phyloP scores from a whole-genome alignment of 1,140 invertebrate species.

The Papilio aristodemus region DNA sequence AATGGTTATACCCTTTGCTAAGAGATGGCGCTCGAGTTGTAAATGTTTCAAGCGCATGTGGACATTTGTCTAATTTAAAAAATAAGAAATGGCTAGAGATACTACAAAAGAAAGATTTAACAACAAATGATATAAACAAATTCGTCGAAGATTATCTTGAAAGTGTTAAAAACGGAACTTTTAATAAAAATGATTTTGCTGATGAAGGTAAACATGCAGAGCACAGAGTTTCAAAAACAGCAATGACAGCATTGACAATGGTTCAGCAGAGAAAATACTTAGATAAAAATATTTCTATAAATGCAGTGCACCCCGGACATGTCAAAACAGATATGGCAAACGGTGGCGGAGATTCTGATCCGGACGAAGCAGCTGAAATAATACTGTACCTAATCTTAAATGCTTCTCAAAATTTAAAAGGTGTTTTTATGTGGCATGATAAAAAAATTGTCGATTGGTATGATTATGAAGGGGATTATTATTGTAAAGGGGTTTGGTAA shows the following conservation, averaged over 20 bases:
- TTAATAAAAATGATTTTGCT: conserved; percentile 80
- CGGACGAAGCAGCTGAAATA: conserved; percentile 58
- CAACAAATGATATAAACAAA: conserved; percentile 80
- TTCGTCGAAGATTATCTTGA: conserved; percentile 86
- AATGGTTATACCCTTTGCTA: conserved; percentile 86
- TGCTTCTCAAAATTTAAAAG: conserved; percentile 65
- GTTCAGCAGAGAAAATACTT: conserved; percentile 74
- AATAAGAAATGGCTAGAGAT: conserved; percentile 74
- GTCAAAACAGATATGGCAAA: conserved; percentile 64
- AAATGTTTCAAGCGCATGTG: conserved; percentile 86
- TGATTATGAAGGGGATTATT: conserved; percentile 61
- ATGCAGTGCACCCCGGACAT: conserved; percentile 66
- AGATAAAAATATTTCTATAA: conserved; percentile 63
- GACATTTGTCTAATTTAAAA: conserved; percentile 82
- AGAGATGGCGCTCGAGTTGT: conserved; percentile 86
- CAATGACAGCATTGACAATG: conserved; percentile 83
- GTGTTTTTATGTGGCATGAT: conserved; percentile 65
- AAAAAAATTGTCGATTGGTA: conserved; percentile 66
- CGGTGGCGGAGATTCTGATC: conserved; percentile 48
- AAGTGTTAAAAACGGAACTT: conserved; percentile 72
- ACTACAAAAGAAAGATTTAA: conserved; percentile 67
- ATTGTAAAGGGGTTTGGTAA: conserved; percentile 53
- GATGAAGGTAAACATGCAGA: conserved; percentile 81
- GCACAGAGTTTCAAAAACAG: conserved; percentile 88
- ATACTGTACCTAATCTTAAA: conserved; percentile 63